Conservation (phyloP, 2,113 vertebrate species). For the Promerops cafer region DNA sequence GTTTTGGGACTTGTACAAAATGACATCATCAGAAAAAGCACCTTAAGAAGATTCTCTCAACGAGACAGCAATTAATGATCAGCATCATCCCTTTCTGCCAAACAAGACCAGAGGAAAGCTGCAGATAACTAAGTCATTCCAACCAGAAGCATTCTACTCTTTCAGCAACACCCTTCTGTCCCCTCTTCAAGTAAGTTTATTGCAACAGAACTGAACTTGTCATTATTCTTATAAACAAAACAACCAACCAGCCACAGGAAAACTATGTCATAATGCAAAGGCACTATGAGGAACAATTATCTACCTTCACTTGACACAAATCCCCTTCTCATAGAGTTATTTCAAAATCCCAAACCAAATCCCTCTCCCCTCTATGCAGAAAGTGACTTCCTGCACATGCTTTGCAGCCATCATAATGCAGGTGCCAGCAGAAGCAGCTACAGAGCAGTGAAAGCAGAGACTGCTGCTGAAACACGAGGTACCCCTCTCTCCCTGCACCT, state of each 20-base stretch:
- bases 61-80: background rate
- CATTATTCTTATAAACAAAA: background rate
- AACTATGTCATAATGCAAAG: background rate
- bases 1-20: background rate
- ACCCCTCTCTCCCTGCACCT: background rate
- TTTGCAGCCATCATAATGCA: background rate
- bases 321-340: background rate
- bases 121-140: background rate
- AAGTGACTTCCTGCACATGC: background rate
- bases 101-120: background rate
- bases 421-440: background rate
- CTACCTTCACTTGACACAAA: background rate
- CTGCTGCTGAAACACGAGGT: background rate
- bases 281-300: background rate
- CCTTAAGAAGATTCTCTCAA: background rate
- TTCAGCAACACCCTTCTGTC: background rate
- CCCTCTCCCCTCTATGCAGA: background rate
- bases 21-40: background rate
- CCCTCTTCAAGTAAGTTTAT: background rate
- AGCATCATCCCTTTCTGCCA: background rate
- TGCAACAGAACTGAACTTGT: background rate
- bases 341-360: background rate
- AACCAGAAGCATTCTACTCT: background rate
- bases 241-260: background rate
- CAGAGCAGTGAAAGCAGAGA: background rate